Percentiles rank a stretch among this genome's conserved stretches.
Conservation (phyloP, 2,888 invertebrate genomes). For the Acronicta alni region DNA sequence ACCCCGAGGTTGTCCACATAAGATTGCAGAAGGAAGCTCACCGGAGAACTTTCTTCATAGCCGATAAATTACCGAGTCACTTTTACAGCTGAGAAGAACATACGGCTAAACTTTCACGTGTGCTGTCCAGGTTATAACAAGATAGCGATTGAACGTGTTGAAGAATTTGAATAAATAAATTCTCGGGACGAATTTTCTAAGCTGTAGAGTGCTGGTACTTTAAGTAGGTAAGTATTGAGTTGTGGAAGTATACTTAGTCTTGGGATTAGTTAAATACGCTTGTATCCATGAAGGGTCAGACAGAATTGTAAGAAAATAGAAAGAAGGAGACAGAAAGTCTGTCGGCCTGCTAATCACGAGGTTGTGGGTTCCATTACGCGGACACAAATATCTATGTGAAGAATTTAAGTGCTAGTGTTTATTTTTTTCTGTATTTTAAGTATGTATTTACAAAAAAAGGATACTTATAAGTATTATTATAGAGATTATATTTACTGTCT, state of each 20-base stretch:
- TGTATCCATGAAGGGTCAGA: too few species aligned
- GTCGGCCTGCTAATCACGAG: too few species aligned
- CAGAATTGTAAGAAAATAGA: too few species aligned
- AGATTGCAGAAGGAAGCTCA: conserved; percentile 76
- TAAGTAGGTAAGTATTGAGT: conserved; percentile 32
- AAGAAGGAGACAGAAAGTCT: too few species aligned
- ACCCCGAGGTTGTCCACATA: conserved; percentile 66
- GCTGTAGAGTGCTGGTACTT: conserved; percentile 12
- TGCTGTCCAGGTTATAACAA: conserved; percentile 57
- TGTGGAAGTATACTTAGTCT: not conserved
- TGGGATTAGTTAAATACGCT: too few species aligned
- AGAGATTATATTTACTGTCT: too few species aligned
- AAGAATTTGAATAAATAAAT: conserved; percentile 44
- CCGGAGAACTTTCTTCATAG: conserved; percentile 79
- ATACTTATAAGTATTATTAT: too few species aligned
- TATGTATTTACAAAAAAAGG: too few species aligned
- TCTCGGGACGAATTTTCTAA: conserved; percentile 27
- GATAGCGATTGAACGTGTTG: conserved; percentile 55
- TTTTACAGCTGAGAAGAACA: conserved; percentile 85
- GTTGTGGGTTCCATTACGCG: too few species aligned
- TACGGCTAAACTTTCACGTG: conserved; percentile 78
- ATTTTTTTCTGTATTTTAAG: too few species aligned
- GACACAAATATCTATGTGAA: too few species aligned
- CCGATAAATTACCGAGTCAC: conserved; percentile 87
- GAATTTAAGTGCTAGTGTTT: too few species aligned